Conservation (phyloP, 2,113 vertebrate species). For the Vulpes lagopus region DNA sequence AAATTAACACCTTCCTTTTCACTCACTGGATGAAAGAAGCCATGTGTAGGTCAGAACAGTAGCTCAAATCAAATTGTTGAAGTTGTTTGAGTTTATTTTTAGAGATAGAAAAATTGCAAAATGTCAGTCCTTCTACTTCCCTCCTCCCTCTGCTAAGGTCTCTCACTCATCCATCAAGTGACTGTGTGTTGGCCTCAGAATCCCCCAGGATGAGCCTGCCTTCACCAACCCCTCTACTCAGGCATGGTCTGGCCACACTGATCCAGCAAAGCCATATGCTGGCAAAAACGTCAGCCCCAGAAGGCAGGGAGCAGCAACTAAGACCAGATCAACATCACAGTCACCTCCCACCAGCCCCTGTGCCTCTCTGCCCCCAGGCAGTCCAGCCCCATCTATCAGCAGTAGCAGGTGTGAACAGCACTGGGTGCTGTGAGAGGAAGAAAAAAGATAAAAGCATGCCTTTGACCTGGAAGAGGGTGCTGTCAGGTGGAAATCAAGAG, state of each 20-base stretch:
- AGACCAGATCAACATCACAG: not conserved
- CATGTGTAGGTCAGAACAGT: not conserved
- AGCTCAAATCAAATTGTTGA: not conserved
- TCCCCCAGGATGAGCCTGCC: no score
- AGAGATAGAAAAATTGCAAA: not conserved
- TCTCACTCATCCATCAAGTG: not conserved
- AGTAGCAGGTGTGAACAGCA: not conserved
- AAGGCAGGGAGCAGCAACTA: not conserved
- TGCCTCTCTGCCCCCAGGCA: not conserved
- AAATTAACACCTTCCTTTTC: conserved; percentile 64
- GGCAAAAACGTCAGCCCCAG: not conserved
- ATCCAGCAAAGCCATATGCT: not conserved
- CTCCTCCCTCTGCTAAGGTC: not conserved
- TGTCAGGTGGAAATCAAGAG: not conserved
- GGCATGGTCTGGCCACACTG: not conserved
- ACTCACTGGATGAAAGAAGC: not conserved
- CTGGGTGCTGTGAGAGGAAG: no score
- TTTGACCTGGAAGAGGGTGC: not conserved
- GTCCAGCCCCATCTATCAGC: no score
- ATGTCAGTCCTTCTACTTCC: not conserved
- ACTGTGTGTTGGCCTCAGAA: not conserved
- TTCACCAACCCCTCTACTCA: not conserved
- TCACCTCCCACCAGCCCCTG: not conserved
- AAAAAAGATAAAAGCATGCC: not conserved
- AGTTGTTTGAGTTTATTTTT: conserved; percentile 29